These are phyloP conservation scores for Alethe castanea DNA, from an alignment of 2,113 vertebrate species.

Conservation along the genomic window DNA sequence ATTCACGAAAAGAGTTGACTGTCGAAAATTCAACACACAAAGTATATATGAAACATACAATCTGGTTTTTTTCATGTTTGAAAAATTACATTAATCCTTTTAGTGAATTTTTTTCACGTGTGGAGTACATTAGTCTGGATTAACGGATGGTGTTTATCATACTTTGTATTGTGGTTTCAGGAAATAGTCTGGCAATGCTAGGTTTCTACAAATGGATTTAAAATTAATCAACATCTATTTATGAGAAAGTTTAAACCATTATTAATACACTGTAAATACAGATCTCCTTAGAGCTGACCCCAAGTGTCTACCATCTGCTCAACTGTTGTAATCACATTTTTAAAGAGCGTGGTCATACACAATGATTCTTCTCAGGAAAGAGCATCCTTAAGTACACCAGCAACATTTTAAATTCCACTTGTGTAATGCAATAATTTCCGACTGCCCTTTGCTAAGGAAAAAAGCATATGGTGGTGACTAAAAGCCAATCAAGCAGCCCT, in stretches of 20 bases:
- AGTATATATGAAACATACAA: conserved; percentile 46
- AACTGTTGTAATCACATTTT: conserved; percentile 75
- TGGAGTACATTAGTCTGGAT: conserved; percentile 73
- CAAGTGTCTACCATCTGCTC: conserved; percentile 71
- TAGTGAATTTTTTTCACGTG: conserved; percentile 60
- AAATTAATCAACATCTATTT: conserved; percentile 85
- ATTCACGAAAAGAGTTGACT: neutral
- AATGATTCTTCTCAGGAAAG: conserved; percentile 61
- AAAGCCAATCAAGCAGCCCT: neutral
- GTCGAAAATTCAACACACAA: conserved; percentile 50
- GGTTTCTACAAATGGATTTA: conserved; percentile 79
- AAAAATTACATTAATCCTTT: conserved; percentile 72
- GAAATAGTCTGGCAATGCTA: conserved; percentile 76
- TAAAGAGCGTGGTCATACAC: conserved; percentile 63
- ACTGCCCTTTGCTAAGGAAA: conserved; percentile 41
- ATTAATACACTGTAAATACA: conserved; percentile 83
- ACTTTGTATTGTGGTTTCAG: conserved; percentile 74
- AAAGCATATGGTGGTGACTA: conserved; percentile 32
- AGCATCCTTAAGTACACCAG: conserved; percentile 59
- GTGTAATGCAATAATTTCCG: conserved; percentile 55
- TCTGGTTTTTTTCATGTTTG: conserved; percentile 51
- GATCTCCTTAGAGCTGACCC: conserved; percentile 69
- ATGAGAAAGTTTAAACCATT: conserved; percentile 83
- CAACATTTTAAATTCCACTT: conserved; percentile 65
- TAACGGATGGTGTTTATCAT: conserved; percentile 75